Evolutionary conservation across 2,797 vertebrate genomes (phyloP).

Genomic region (Aulostomus chinensis): DNA sequence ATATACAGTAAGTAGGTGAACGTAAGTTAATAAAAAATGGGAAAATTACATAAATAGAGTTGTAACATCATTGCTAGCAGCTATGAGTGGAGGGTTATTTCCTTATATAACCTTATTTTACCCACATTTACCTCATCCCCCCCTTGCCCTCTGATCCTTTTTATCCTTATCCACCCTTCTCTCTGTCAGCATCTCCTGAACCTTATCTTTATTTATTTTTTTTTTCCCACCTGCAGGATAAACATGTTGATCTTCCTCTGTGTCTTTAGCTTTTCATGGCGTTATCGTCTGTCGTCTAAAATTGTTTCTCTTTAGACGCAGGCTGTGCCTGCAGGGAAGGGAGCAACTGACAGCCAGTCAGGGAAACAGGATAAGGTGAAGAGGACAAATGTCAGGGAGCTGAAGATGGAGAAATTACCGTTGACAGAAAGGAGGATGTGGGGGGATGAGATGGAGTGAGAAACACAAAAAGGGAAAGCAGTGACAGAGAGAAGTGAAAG

Average conservation of each 20-base stretch:
- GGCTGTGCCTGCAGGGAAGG: conserved; percentile 30
- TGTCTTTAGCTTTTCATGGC: conserved; percentile 19
- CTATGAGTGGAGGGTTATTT: too few relatives aligned
- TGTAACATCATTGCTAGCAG: too few relatives aligned
- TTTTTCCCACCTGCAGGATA: conserved; percentile 12
- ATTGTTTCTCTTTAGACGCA: conserved; percentile 38
- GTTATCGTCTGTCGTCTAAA: conserved; percentile 41
- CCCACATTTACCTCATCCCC: conserved; percentile 1
- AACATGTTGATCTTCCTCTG: conserved; percentile 1
- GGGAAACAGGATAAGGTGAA: conserved; percentile 26
- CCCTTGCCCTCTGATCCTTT: conserved; percentile 7
- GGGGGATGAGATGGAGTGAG: conserved; percentile 1
- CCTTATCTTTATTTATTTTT: conserved; percentile 16
- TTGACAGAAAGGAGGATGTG: conserved; percentile 7
- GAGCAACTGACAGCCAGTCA: conserved; percentile 30
- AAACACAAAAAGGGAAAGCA: not conserved
- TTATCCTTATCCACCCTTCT: conserved; percentile 12
- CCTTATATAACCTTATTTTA: not conserved
- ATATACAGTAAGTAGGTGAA: too few relatives aligned
- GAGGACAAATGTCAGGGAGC: conserved; percentile 24
- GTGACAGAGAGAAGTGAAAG: not conserved
- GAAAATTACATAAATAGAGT: too few relatives aligned
- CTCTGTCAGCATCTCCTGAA: conserved; percentile 14
- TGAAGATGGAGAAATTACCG: conserved; percentile 27
- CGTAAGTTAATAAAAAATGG: too few relatives aligned